A percentile compares a stretch with the other conserved stretches of the same genome.
phyloP scores from a whole-genome alignment of 2,888 invertebrate genomes.

The Noctua janthe region DNA sequence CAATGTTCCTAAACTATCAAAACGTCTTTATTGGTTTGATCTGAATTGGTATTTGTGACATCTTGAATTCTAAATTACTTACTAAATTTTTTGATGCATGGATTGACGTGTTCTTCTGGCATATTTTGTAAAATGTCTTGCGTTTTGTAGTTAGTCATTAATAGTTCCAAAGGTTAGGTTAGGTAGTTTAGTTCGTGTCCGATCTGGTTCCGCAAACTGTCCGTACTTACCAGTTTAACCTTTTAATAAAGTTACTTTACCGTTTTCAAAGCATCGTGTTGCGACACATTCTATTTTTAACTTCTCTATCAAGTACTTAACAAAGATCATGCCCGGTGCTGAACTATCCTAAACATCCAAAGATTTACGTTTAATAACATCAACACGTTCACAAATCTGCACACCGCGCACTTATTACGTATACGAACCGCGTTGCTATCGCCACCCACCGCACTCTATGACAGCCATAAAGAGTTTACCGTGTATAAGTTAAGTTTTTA shows the following conservation, averaged over 20 bases:
- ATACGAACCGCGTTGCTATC: conserved; percentile 17
- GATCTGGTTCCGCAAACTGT: neutral
- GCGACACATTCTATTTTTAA: neutral
- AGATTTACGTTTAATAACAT: neutral
- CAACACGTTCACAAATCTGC: neutral
- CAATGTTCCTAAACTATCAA: conserved; percentile 2
- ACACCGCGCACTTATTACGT: conserved; percentile 22
- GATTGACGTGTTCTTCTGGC: neutral
- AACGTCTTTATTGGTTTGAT: neutral
- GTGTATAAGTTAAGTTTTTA: conserved; percentile 54
- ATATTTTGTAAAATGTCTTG: neutral
- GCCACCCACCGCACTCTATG: conserved; percentile 29
- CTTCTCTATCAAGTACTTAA: neutral
- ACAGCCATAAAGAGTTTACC: conserved; percentile 36
- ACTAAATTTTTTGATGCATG: neutral
- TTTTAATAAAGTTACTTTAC: neutral
- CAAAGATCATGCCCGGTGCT: too few relatives aligned
- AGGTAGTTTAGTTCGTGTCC: neutral
- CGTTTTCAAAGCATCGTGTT: neutral
- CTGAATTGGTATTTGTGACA: neutral
- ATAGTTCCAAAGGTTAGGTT: neutral
- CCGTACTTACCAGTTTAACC: neutral
- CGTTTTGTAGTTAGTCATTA: neutral
- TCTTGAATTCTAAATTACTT: neutral
- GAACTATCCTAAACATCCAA: neutral